Base-by-base conservation (phyloP, 2,113 vertebrate species). In the Cepphus grylle region DNA sequence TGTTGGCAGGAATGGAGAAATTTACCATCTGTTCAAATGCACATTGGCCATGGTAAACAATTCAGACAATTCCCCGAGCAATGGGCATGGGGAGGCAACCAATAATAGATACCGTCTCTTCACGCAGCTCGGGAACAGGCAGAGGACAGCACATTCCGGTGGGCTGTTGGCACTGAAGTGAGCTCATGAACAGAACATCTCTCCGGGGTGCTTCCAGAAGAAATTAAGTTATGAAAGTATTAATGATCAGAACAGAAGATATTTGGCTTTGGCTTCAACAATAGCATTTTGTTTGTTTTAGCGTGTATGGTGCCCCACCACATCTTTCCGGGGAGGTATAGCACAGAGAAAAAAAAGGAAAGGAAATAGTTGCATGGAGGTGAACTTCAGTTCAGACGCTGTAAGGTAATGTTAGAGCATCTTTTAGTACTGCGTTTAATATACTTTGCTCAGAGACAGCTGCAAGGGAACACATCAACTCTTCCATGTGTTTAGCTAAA, bases 21-120 rank as follows among this genome's bases (percentile, higher is more conserved):
- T 96, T 96, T 93, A 53, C 98, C 96, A 97, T 98, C 97, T 98
- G 96, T 95, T 97, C 93, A 94, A 93, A 91, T 88, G 80, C 91
- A 83, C 49, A 14, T 65, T 96, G 93, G 79, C 88, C 88, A 40
- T 61, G 85, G 86, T 92, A 97, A 97, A 93, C 71, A 95, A 67
- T 73, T 81, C 61, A 69, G 59, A 38, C 9, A 71, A 94, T 95
- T 97, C 94, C 94, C 96, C 47, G 81, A 93, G 92, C 73, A 85
- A 82, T 25, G 38, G 74, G 34, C 19, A 11, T 22, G 22, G 65
- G 80, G 74, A 89, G 23, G 40, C 43, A 93, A 92, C 40, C 71
- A 79, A 21, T 71, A 36, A 71, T 63, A 74, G 73, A 52, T 38
- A 12, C 14, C 42, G 13, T 42, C 36, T 89, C 27, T 70, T 67